These are phyloP conservation scores for Patella depressa DNA, from an alignment of 2,888 invertebrate species.

Conservation along the genomic window DNA sequence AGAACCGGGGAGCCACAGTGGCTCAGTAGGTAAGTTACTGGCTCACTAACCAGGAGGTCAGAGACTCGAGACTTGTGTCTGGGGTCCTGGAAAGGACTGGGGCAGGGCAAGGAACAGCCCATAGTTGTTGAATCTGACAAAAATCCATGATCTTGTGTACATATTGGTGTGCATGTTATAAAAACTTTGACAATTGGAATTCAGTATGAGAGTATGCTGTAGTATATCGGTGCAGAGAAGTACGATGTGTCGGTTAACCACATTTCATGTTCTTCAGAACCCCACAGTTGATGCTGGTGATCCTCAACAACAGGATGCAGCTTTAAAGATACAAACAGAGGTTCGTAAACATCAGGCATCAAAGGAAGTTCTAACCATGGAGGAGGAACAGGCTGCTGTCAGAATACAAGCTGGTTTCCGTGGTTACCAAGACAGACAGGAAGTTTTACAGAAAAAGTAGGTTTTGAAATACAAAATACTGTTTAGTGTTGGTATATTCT, in stretches of 20 bases:
- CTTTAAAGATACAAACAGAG: conserved; percentile 67
- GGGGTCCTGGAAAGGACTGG: too few relatives aligned
- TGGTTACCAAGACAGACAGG: conserved; percentile 63
- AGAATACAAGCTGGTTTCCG: conserved; percentile 69
- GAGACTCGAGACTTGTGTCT: too few relatives aligned
- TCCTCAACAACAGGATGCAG: conserved; percentile 67
- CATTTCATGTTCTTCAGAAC: conserved; percentile 48
- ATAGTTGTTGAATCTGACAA: too few relatives aligned
- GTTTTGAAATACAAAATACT: conserved; percentile 5
- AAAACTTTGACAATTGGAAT: too few relatives aligned
- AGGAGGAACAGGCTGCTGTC: conserved; percentile 65
- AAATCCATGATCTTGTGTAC: too few relatives aligned
- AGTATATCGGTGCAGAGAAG: not conserved
- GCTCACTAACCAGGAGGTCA: too few relatives aligned
- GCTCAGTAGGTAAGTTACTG: too few relatives aligned
- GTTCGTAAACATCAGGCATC: conserved; percentile 66
- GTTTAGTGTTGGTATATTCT: too few relatives aligned
- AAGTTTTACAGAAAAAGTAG: conserved; percentile 58
- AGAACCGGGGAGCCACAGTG: too few relatives aligned
- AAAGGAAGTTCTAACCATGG: conserved; percentile 55
- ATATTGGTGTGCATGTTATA: too few relatives aligned
- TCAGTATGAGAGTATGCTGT: too few relatives aligned
- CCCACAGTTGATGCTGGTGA: conserved; percentile 62
- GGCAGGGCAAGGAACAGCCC: too few relatives aligned
- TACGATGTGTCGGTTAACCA: not conserved